Base-by-base conservation (phyloP, 1,140 invertebrate species). In the Sarcophaga bullata region DNA sequence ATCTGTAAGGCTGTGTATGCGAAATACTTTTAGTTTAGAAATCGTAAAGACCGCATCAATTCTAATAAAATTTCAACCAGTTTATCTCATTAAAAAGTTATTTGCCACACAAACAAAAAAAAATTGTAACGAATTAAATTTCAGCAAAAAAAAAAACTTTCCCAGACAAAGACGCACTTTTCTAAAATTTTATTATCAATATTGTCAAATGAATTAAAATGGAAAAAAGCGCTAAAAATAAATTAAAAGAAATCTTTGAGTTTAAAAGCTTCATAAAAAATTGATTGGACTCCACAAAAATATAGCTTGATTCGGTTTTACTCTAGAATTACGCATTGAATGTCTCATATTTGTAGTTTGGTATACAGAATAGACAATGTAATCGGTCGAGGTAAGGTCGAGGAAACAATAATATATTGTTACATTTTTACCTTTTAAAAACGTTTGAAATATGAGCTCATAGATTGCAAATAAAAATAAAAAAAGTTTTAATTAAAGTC, bases 21-120 rank as follows among this genome's bases (percentile, higher is more conserved):
- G 48, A 10, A 47, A 6, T n/a, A 78, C 75, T 78, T 78, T 78
- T 78, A 19, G 48, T 52, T 50, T 78, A 52, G 75, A 78, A 76
- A 50, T 78, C 75, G 50, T 52, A 78, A 25, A 52, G 75, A 78
- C 75, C 75, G 48, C 75, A 78, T n/a, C 52, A 11, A 76, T 15
- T 50, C 50, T 78, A 8, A 15, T 5, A 78, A 49, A 78, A 50
- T 50, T n/a, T 48, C 49, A 52, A 78, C n/a, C 75, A 78, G 75
- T 50, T 78, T 78, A 78, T 78, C 75, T 78, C 75, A 78, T 78
- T 78, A 78, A 78, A 78, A 78, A 50, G 75, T 78, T 78, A 78
- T 78, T 78, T 78, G 75, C 75, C 75, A 50, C 48, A 78, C 17
- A 19, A 19, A 37, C 48, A 78, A 3, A 78, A 19, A 78, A 13